phyloP scores from a whole-genome alignment of 37 sponge, comb jelly and placozoan species.

The Mnemiopsis leidyi region DNA sequence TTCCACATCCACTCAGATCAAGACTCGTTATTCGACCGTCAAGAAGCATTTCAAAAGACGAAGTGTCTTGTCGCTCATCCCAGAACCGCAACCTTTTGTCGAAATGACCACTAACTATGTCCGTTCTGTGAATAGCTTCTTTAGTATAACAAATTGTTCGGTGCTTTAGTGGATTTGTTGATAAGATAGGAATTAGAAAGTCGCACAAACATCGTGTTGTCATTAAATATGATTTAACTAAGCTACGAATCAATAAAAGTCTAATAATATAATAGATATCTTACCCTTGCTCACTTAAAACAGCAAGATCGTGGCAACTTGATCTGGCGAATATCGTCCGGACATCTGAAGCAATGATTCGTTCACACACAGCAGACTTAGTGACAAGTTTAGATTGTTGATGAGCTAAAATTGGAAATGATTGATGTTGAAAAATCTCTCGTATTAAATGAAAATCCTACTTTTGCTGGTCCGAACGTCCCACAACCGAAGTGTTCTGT shows the following conservation, averaged over 20 bases:
- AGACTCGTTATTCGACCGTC: constrained; percentile 89
- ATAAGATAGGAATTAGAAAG: not conserved
- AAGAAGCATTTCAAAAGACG: constrained; percentile 75
- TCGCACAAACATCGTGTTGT: not conserved
- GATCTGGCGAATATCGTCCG: constrained; percentile 92
- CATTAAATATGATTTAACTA: too few relatives aligned
- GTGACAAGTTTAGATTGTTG: too few relatives aligned
- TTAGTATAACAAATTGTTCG: too few relatives aligned
- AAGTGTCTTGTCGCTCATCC: constrained; percentile 76
- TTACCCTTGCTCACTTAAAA: constrained; percentile 76
- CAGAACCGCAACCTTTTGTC: constrained; percentile 93
- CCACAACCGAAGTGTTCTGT: constrained; percentile 92
- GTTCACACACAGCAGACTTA: too few relatives aligned
- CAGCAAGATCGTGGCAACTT: constrained; percentile 90
- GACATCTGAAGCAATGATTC: constrained; percentile 73
- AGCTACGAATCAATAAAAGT: too few relatives aligned
- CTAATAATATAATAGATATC: too few relatives aligned
- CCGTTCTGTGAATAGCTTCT: too few relatives aligned
- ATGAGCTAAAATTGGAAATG: too few relatives aligned
- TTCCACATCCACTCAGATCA: constrained; percentile 66
- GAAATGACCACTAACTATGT: constrained; percentile 88
- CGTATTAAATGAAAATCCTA: too few relatives aligned
- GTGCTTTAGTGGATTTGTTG: too few relatives aligned
- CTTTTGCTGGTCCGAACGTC: constrained; percentile 80
- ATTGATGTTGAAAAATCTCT: too few relatives aligned